phyloP scores from a whole-genome alignment of 2,797 vertebrate species.

The Nannoperca obscura region DNA sequence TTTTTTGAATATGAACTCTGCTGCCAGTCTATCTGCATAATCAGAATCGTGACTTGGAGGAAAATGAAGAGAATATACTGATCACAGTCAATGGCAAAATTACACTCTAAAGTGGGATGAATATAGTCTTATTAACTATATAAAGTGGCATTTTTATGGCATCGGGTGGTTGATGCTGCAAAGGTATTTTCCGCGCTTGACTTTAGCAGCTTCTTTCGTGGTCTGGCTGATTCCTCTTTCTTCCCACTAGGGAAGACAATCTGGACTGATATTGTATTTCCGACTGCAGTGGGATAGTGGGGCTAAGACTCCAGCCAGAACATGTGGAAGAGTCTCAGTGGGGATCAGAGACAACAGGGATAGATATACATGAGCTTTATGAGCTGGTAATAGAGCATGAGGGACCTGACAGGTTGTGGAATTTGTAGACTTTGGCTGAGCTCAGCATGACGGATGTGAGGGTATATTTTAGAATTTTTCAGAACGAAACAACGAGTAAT shows the following conservation, averaged over 20 bases:
- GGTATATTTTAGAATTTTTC: constrained; percentile 1
- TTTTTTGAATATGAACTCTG: constrained; percentile 4
- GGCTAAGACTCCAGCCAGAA: constrained; percentile 28
- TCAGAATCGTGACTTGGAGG: constrained; percentile 9
- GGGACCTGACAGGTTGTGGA: constrained; percentile 31
- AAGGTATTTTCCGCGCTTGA: constrained; percentile 33
- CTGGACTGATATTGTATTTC: constrained; percentile 26
- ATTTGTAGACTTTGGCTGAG: constrained; percentile 40
- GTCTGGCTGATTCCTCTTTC: constrained; percentile 2
- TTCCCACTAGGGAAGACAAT: constrained; percentile 5
- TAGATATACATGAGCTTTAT: constrained; percentile 7
- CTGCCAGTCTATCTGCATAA: constrained; percentile 2
- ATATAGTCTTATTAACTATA: constrained; percentile 6
- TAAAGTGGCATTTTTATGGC: background rate
- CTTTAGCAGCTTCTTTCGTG: constrained; percentile 22
- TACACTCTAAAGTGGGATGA: background rate
- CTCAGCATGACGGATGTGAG: background rate
- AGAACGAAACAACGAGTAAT: constrained; percentile 23
- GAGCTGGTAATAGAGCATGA: background rate
- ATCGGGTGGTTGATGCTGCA: constrained; percentile 17
- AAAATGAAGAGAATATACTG: constrained; percentile 4
- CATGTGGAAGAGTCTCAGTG: constrained; percentile 40
- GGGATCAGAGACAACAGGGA: constrained; percentile 31
- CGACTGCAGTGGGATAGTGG: constrained; percentile 33
- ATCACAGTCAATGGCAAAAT: constrained; percentile 16